These are phyloP conservation scores for Tiphia femorata DNA, from an alignment of 2,888 invertebrate genomes.

Conservation along the genomic window DNA sequence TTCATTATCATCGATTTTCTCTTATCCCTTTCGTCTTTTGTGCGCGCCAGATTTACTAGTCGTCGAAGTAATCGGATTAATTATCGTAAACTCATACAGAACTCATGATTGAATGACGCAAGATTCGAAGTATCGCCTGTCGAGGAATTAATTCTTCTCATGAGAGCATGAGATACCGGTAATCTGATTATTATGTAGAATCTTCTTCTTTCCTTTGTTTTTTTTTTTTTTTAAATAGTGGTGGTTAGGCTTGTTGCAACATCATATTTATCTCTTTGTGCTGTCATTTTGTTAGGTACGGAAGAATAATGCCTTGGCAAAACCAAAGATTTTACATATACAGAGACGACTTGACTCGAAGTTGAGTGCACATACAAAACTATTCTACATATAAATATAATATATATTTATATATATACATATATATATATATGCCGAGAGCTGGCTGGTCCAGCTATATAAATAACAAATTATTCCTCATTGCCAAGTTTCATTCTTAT, in stretches of 20 bases:
- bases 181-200: neutral
- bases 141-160: no score
- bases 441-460: conserved; percentile 58
- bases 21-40: conserved; percentile 13
- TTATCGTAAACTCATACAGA: conserved; percentile 41
- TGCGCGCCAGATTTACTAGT: conserved; percentile 21
- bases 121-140: no score
- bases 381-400: conserved; percentile 47
- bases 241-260: conserved; percentile 43
- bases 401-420: conserved; percentile 51
- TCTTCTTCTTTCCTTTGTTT: conserved; percentile 29
- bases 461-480: conserved; percentile 42
- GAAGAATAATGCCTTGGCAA: conserved; percentile 51
- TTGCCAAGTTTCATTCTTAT: conserved; percentile 47
- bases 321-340: conserved; percentile 52
- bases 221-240: conserved; percentile 40
- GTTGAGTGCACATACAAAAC: conserved; percentile 41
- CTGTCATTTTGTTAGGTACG: conserved; percentile 27
- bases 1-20: conserved; percentile 7
- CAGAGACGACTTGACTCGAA: conserved; percentile 42
- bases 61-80: conserved; percentile 22
- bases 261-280: conserved; percentile 26
- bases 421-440: conserved; percentile 50
- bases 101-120: conserved; percentile 37
- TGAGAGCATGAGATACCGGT: conserved; percentile 3